A percentile compares a stretch with the other conserved stretches of the same genome.
These are phyloP conservation scores for Callochromis pleurospilus DNA, from an alignment of 2,113 vertebrate species.

Conservation along the genomic window DNA sequence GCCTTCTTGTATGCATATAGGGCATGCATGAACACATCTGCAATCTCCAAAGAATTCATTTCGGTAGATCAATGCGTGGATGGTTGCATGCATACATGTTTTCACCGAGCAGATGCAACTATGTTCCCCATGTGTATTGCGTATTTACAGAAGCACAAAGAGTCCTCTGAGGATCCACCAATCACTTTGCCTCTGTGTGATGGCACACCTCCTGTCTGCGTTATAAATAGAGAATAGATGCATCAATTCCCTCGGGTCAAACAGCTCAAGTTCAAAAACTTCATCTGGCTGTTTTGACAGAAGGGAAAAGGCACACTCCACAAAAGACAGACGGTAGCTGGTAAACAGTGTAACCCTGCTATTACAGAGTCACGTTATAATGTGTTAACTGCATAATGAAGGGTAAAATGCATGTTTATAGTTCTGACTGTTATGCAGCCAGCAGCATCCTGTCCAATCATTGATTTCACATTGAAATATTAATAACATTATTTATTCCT, in stretches of 20 bases:
- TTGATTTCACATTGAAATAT: background rate
- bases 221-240: conserved; percentile 56
- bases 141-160: conserved; percentile 9
- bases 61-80: background rate
- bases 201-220: conserved; percentile 34
- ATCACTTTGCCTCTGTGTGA: conserved; percentile 32
- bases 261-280: conserved; percentile 34
- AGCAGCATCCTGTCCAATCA: background rate
- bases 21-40: background rate
- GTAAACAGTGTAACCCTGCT: background rate
- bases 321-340: background rate
- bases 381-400: background rate
- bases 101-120: background rate
- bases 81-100: background rate
- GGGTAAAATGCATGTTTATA: background rate
- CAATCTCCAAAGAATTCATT: background rate
- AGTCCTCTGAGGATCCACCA: conserved; percentile 7
- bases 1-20: background rate
- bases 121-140: background rate
- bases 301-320: background rate
- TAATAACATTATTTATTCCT: background rate
- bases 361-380: background rate
- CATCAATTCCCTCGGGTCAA: conserved; percentile 42
- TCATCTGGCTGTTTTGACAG: conserved; percentile 26
- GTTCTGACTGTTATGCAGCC: background rate